Evolutionary conservation across 2,113 vertebrate species (phyloP).

Genomic region (Lepus timidus): DNA sequence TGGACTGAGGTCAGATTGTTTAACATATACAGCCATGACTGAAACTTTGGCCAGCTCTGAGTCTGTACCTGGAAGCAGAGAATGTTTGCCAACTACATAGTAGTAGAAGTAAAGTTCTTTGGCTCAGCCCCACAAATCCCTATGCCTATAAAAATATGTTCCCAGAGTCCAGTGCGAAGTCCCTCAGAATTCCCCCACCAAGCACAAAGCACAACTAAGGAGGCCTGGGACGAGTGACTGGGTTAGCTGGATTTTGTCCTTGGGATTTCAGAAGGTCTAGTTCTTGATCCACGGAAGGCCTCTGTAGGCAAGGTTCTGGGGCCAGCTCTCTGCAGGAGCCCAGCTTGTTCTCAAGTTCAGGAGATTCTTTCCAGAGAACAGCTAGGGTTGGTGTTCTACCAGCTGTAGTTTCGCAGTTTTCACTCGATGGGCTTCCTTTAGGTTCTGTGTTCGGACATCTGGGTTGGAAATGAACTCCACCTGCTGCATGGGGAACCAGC

Average conservation of each 20-base stretch:
- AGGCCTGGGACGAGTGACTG: not conserved
- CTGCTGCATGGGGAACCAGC: conserved; percentile 94
- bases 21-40: not conserved
- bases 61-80: not conserved
- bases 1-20: conserved; percentile 20
- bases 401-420: conserved; percentile 91
- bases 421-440: conserved; percentile 94
- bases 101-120: not conserved
- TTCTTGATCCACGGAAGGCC: not conserved
- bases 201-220: conserved; percentile 35
- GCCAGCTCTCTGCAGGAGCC: not conserved
- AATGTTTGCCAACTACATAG: not conserved
- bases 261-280: not conserved
- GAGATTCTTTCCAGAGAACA: not conserved
- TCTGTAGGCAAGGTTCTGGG: not conserved
- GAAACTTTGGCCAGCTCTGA: not conserved
- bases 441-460: conserved; percentile 91
- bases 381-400: conserved; percentile 86
- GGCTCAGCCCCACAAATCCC: not conserved
- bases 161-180: conserved; percentile 58
- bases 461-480: conserved; percentile 93
- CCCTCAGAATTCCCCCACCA: conserved; percentile 51
- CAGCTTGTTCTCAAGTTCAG: not conserved
- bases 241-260: not conserved
- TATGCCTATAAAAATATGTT: conserved; percentile 44